phyloP scores from a whole-genome alignment of 2,888 invertebrate species.

The Anoplius nigerrimus region DNA sequence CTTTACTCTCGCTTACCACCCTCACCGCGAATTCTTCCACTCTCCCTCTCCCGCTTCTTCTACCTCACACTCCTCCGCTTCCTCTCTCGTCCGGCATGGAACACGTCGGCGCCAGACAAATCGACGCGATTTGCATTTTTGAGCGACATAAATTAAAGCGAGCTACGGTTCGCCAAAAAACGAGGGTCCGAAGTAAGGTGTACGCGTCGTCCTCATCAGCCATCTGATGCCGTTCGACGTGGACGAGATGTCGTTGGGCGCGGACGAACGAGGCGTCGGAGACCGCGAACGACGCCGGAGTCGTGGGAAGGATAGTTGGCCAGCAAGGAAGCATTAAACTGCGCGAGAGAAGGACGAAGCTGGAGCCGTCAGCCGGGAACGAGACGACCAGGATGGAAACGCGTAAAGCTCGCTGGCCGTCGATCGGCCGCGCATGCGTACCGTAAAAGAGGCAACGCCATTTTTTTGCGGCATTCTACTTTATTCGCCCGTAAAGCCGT shows the following conservation, averaged over 20 bases:
- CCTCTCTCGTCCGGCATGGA: neutral
- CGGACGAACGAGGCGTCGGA: neutral
- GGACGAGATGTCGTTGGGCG: slow-evolving; percentile 22
- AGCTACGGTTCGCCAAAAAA: slow-evolving; percentile 15
- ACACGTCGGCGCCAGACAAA: slow-evolving; percentile 47
- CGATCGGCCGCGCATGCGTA: slow-evolving; percentile 4
- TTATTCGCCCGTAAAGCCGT: slow-evolving; percentile 44
- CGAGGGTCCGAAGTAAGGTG: slow-evolving; percentile 8
- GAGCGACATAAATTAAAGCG: slow-evolving; percentile 56
- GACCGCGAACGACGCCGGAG: neutral
- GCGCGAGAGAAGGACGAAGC: slow-evolving; percentile 32
- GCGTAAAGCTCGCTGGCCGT: slow-evolving; percentile 19
- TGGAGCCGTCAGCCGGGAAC: neutral
- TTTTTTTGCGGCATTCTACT: slow-evolving; percentile 42
- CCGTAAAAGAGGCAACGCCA: slow-evolving; percentile 38
- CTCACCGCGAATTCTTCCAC: slow-evolving; percentile 10
- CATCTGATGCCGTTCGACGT: slow-evolving; percentile 35
- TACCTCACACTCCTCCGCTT: slow-evolving; percentile 1
- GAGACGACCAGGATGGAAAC: neutral
- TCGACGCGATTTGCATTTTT: slow-evolving; percentile 59
- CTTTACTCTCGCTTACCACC: slow-evolving; percentile 28
- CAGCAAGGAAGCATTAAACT: slow-evolving; percentile 17
- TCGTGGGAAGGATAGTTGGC: slow-evolving; percentile 24
- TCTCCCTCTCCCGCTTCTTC: neutral
- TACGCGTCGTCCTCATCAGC: slow-evolving; percentile 15